Base-by-base conservation (phyloP, 2,888 invertebrate genomes). In the Philereme transversata region DNA sequence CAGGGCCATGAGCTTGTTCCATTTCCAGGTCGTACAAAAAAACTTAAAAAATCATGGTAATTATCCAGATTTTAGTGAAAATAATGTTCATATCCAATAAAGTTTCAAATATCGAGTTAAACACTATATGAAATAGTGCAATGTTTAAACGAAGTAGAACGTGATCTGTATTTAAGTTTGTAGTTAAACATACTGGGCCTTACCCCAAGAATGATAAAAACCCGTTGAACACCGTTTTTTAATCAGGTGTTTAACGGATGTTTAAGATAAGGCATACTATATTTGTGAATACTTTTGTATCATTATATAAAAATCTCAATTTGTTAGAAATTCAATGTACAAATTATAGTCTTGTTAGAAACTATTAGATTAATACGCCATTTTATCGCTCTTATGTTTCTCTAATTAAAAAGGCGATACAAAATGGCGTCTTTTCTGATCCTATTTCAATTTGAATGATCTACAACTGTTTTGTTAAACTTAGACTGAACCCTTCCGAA, bases 141-240 rank as follows among this genome's bases (percentile, higher is more conserved):
- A 41, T 54, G 54, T 47, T 54, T 54, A 10, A 22, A 22, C 22
- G 22, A 54, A 34, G 46, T 54, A 47, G 47, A 47, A 47, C 36
- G 5, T 34, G 22, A 22, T 22, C 22, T 3, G 22, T 22, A 22
- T 22, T 22, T 22, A 22, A 46, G 5, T 22, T 22, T 45, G 6
- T 45, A 45, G 11, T 4, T 22, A 11, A 45, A 4, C 3, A 1
- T 22, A 22, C 22, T 22, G 22, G 22, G 22, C 22, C 22, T 22
- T 22, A 22, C 22, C 22, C 22, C 22, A 22, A n/a, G 22, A 22
- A 22, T 22, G 22, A 22, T 22, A 22, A 22, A 22, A 22, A 22
- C 22, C 22, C 22, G 22, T 22, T 22, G 22, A 22, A 22, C 22
- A 22, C 22, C 22, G 3, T 22, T 22, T 22, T 22, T 22, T 1